Conservation (phyloP, 2,888 invertebrate genomes). For the Lepidochrysops patricia region DNA sequence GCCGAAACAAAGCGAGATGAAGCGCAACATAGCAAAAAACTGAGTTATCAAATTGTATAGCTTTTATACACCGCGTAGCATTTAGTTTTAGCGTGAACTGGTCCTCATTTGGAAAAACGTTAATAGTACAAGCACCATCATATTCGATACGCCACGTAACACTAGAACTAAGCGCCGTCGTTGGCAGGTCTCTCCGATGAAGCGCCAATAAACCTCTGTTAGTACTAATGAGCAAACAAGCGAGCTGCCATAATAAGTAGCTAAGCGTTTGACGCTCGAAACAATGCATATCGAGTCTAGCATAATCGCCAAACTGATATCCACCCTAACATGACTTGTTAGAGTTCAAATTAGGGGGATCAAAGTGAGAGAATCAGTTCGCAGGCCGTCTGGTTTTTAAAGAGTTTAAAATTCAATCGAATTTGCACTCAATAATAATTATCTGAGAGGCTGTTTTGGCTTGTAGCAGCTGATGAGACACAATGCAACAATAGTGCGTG, state of each 20-base stretch:
- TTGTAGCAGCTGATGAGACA: not conserved
- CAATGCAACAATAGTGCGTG: slow-evolving; percentile 10
- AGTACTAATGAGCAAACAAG: slow-evolving; percentile 7
- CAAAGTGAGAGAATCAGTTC: not conserved
- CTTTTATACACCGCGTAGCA: too few relatives aligned
- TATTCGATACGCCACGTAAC: not conserved
- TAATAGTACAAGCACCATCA: too few relatives aligned
- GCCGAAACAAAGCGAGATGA: too few relatives aligned
- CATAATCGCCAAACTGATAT: not conserved
- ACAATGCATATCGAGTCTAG: slow-evolving; percentile 42
- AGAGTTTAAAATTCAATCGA: slow-evolving; percentile 1
- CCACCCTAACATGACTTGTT: not conserved
- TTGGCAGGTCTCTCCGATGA: not conserved
- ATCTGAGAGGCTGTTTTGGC: not conserved
- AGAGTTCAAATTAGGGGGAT: not conserved
- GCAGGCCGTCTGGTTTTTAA: slow-evolving; percentile 6
- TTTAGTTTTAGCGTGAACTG: too few relatives aligned
- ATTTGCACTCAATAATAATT: not conserved
- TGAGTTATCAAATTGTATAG: too few relatives aligned
- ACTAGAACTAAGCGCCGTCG: not conserved
- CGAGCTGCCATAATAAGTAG: slow-evolving; percentile 39
- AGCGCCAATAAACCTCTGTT: not conserved
- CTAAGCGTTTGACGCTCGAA: slow-evolving; percentile 44
- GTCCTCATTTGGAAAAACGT: too few relatives aligned
- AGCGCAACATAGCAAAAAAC: too few relatives aligned